Evolutionary conservation across 2,888 invertebrate species (phyloP), one percentile per base, ranked within the genome.

Genomic region (Agrilus cyanescens): DNA sequence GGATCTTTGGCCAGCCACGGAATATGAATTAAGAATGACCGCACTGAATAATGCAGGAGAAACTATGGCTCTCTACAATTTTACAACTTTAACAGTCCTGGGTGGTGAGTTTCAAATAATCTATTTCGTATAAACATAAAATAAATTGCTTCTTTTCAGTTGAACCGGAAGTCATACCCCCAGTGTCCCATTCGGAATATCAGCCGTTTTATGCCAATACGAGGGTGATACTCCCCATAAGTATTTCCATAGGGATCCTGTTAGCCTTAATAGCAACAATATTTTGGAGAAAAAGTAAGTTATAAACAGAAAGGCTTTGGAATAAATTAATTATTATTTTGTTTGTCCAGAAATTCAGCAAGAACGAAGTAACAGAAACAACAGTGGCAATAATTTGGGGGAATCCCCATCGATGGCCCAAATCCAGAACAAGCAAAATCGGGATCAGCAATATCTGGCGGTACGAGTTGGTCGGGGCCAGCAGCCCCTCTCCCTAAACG

Each of bases 21-120:
- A 79, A 56, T 85, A 85, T 61, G 78, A 80, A 45, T 68, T 85
- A 6, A 75, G 78, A 49, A 81, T 85, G 47, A 82, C 81, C 1
- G 88, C 89, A 0, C 82, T 85, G 62, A 90, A 90, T 65, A 87
- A 88, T 63, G 89, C 89, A 0, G 90, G 90, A 0, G 83, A 84
- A 48, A 85, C 85, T 1, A 76, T 80, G 37, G 86, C 86, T 0
- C 70, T 85, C 10, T 89, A 88, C 61, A 87, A 88, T 68, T 85
- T 88, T 61, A 85, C 86, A 20, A 90, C 89, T 2, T 75, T 86
- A 47, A 82, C 82, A 5, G 68, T 82, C 12, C 78, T 78, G 57
- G 85, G 85, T 63, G 79, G 87, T 82, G 65, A 73, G 73, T 70
- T 55, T 15, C 53, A 14, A 35, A 13, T 4, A 7, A 32, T 37